Conservation (phyloP, 2,113 vertebrate species). For the Oncorhynchus masou region DNA sequence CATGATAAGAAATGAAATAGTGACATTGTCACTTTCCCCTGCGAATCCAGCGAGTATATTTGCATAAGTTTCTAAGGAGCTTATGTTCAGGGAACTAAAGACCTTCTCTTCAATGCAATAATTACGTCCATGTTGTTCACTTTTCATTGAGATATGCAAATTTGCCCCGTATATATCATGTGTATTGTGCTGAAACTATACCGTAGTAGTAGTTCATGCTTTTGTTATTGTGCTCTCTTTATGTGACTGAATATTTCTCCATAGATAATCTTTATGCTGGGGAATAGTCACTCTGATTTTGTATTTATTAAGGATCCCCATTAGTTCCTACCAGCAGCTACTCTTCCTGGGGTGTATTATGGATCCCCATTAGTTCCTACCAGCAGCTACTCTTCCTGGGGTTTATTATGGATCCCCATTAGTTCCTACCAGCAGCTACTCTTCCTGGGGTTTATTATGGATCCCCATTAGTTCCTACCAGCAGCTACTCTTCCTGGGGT, state of each 20-base stretch:
- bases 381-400: too few relatives aligned
- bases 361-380: too few relatives aligned
- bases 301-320: too few relatives aligned
- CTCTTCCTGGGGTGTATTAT: too few relatives aligned
- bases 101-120: constrained; percentile 54
- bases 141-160: constrained; percentile 45
- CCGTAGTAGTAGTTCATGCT: neutral
- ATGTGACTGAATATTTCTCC: neutral
- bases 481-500: too few relatives aligned
- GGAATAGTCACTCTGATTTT: neutral
- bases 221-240: neutral
- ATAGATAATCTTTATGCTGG: neutral
- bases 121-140: constrained; percentile 59
- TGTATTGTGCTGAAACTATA: constrained; percentile 13
- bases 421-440: too few relatives aligned
- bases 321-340: too few relatives aligned
- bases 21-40: constrained; percentile 56
- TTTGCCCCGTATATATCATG: constrained; percentile 9
- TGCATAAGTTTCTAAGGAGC: constrained; percentile 74
- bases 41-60: constrained; percentile 61
- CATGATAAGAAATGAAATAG: constrained; percentile 32
- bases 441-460: too few relatives aligned
- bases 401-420: too few relatives aligned
- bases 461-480: too few relatives aligned
- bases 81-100: constrained; percentile 60